These are phyloP conservation scores for Onychostruthus taczanowskii DNA, from an alignment of 2,113 vertebrate species.

Conservation along the genomic window DNA sequence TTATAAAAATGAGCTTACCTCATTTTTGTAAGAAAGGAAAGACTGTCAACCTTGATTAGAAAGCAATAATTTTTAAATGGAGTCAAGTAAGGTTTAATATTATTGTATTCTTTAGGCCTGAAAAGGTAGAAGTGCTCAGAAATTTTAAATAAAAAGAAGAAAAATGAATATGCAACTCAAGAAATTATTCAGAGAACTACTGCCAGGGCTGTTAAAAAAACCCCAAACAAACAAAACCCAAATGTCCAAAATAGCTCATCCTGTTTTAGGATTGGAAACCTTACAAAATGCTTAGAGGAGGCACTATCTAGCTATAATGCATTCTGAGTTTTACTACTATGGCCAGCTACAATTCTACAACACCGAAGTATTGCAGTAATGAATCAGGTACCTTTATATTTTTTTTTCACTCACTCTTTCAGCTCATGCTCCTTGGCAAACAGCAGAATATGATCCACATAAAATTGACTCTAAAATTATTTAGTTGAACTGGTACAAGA, in stretches of 20 bases:
- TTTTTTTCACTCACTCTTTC: neutral
- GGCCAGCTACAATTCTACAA: neutral
- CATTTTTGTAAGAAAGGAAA: slow-evolving; percentile 53
- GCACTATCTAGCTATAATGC: neutral
- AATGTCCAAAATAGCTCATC: neutral
- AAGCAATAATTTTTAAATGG: slow-evolving; percentile 67
- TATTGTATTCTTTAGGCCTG: slow-evolving; percentile 42
- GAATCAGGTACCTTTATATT: neutral
- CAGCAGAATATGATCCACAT: neutral
- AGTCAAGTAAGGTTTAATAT: slow-evolving; percentile 24
- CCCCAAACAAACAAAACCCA: neutral
- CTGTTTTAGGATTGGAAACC: slow-evolving; percentile 24
- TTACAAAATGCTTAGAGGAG: slow-evolving; percentile 53
- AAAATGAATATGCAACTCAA: slow-evolving; percentile 51
- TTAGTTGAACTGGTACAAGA: neutral
- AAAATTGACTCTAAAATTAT: neutral
- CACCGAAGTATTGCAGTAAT: neutral
- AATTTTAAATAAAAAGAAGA: slow-evolving; percentile 54
- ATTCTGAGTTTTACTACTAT: slow-evolving; percentile 1
- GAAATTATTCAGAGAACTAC: slow-evolving; percentile 49
- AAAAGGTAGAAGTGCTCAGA: slow-evolving; percentile 53
- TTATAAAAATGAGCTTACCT: slow-evolving; percentile 68
- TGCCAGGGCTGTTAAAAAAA: neutral
- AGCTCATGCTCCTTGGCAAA: neutral
- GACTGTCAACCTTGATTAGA: slow-evolving; percentile 64